These are phyloP conservation scores for Sitobion miscanthi DNA, from an alignment of 1,140 invertebrate genomes.

Conservation along the genomic window DNA sequence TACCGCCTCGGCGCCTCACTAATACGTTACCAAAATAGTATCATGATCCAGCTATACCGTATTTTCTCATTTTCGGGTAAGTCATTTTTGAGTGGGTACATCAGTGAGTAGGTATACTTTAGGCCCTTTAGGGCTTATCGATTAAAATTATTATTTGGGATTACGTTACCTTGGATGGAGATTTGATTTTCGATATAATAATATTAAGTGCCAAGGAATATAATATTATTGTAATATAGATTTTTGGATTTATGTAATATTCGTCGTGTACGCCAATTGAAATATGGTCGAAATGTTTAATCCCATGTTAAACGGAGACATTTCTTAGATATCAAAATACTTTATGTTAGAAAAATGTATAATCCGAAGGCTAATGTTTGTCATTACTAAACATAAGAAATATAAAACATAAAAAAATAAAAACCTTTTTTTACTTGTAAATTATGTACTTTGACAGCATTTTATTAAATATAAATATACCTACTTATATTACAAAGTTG, in stretches of 20 bases:
- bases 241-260: neutral
- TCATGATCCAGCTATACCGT: neutral
- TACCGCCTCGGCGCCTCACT: neutral
- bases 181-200: neutral
- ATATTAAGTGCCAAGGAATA: neutral
- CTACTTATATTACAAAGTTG: neutral
- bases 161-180: neutral
- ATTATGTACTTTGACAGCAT: neutral
- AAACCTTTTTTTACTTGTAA: no score
- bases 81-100: neutral
- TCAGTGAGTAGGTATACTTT: neutral
- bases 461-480: neutral
- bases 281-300: neutral
- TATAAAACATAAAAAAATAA: no score
- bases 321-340: neutral
- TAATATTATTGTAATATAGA: no score
- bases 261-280: neutral
- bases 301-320: neutral
- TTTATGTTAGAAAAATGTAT: no score
- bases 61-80: neutral
- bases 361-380: neutral
- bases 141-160: neutral
- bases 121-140: neutral
- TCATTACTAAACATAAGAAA: neutral
- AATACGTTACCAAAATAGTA: neutral